Evolutionary conservation across 1,140 invertebrate species (phyloP), one percentile per base, ranked within the genome.

Genomic region (Parasteatoda tepidariorum): DNA sequence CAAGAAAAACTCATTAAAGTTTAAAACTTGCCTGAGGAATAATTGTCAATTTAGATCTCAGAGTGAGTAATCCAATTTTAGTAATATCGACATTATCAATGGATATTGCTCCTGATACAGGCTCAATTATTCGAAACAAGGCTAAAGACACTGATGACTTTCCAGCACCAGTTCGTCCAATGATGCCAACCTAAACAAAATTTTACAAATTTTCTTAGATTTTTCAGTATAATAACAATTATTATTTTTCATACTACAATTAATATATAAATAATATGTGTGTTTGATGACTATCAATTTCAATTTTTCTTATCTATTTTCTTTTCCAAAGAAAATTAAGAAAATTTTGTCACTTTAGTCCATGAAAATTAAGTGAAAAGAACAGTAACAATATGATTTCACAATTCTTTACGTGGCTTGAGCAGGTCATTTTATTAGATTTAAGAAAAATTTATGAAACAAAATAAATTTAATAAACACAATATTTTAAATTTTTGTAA

Each of bases 61-160:
- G 89, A 85, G 95, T 93, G 88, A 98, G 95, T 7, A 99, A 92
- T 31, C 96, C 97, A 84, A 99, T 91, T 18, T 92, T 92, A 0
- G 93, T 90, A 85, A 99, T 97, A 88, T 98, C 93, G n/a, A 97
- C 88, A 57, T 93, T 94, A 90, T 99, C 98, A 81, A 99, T 90
- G 0, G 88, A 54, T 38, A 92, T 91, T n/a, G 86, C 84, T n/a
- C 91, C 91, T n/a, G 87, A 86, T 26, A 84, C 86, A 22, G 91
- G 84, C 88, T 98, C 96, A 85, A 98, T 94, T 85, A 98, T 96
- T 88, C 96, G 94, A 89, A 97, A 96, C 15, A 97, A 88, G 0
- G 93, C 92, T 28, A 96, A 87, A 0, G 95, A 95, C 38, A 97
- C 89, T 28, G 94, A 96, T 1, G 94, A 95, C 89, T 97, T 96